Base-by-base conservation (phyloP, 2,888 invertebrate genomes). In the Aricia artaxerxes region DNA sequence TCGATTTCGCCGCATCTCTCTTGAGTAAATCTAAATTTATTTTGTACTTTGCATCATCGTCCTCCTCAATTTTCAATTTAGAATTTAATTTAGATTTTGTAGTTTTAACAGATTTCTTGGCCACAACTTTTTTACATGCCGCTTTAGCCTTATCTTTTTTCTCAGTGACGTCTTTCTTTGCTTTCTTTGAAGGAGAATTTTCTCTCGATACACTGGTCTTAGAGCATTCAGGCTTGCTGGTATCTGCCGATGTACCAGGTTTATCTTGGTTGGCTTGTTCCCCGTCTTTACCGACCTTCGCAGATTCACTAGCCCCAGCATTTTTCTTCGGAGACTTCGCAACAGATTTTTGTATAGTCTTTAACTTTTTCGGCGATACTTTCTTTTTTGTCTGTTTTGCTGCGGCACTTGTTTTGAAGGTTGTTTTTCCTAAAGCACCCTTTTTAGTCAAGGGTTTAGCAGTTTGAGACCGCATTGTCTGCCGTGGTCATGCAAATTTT, bases 401-500 rank as follows among this genome's bases (percentile, higher is more conserved):
- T 79, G 84, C 84, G 77, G 88, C 84, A 81, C 83, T 85, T 53
- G 86, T 83, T 84, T 92, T 93, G 78, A 91, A 86, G 81, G 90
- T 85, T 86, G 90, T 87, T 89, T 92, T 94, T 86, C 84, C 89
- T 80, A 90, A 86, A 83, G 88, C 89, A 85, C 91, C 93, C 88
- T 93, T 94, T 88, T 92, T 94, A 87, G 91, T 89, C 80, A 88
- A 88, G 86, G 91, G 87, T 91, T 94, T 94, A 82, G 93, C 88
- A 86, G 90, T 86, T 85, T 93, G 94, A 86, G 94, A 93, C 91
- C 94, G 92, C 94, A 94, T 94, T 92, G 89, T 93, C 89, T 85
- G 87, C 86, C 87, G 84, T 87, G 87, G 88, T 92, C 88, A 89
- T 86, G 84, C 88, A 84, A 88, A 86, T 85, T 83, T 87, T 89